Evolutionary conservation across 2,113 vertebrate genomes (phyloP).

Genomic region (Channa maculata): DNA sequence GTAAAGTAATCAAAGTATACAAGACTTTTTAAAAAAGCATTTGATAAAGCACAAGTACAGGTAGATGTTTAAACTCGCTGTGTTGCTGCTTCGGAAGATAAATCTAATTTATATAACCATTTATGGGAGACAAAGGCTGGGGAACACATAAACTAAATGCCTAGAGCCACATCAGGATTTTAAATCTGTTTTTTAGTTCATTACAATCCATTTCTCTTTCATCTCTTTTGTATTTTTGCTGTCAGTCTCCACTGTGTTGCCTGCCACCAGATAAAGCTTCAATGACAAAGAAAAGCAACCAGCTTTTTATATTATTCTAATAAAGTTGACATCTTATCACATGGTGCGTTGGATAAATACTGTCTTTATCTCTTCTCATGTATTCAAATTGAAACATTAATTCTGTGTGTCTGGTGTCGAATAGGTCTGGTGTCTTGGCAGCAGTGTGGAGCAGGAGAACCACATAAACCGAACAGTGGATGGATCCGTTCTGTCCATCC

Average conservation of each 20-base stretch:
- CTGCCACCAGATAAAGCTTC: constrained; percentile 20
- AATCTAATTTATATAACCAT: background rate
- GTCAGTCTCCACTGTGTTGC: constrained; percentile 11
- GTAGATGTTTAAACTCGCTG: too few relatives aligned
- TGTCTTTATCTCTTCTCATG: background rate
- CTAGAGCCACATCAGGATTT: background rate
- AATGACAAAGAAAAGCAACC: background rate
- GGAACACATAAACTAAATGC: background rate
- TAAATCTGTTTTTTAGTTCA: constrained; percentile 10
- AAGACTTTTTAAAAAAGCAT: too few relatives aligned
- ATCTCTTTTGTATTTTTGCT: constrained; percentile 1
- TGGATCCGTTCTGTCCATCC: constrained; percentile 83
- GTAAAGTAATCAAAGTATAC: too few relatives aligned
- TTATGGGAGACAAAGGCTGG: background rate
- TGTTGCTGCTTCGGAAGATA: background rate
- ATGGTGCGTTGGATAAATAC: background rate
- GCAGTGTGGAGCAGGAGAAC: constrained; percentile 84
- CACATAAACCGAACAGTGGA: constrained; percentile 91
- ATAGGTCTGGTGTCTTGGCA: constrained; percentile 94
- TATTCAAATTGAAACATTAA: constrained; percentile 8
- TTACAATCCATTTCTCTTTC: constrained; percentile 8
- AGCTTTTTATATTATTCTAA: background rate
- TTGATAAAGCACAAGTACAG: too few relatives aligned
- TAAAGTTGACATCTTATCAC: background rate
- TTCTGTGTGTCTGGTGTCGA: background rate